Evolutionary conservation across 2,797 vertebrate species (phyloP).

Genomic region (Coluber constrictor): DNA sequence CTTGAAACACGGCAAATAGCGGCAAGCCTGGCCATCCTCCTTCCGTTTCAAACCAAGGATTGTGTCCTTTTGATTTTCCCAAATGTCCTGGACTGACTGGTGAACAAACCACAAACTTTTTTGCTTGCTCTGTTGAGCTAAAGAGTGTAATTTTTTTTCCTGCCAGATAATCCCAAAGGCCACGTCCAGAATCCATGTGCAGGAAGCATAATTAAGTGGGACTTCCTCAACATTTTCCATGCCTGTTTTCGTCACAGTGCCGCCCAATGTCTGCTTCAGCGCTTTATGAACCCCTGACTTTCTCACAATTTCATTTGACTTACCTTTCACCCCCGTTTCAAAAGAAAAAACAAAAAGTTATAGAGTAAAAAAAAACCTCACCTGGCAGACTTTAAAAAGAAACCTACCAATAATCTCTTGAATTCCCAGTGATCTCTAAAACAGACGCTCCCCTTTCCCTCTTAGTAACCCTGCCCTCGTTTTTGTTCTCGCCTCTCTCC

Average conservation of each 20-base stretch:
- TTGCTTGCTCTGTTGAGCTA: neutral
- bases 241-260: neutral
- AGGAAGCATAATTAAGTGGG: neutral
- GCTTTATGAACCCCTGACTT: neutral
- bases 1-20: neutral
- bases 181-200: neutral
- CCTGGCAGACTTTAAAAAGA: neutral
- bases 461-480: neutral
- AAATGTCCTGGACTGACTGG: neutral
- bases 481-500: conserved; percentile 26
- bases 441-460: neutral
- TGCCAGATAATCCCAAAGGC: neutral
- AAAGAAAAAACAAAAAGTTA: neutral
- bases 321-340: neutral
- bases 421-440: no score
- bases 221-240: neutral
- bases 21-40: neutral
- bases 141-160: neutral
- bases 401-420: neutral
- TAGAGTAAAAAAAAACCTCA: neutral
- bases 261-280: no score
- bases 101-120: neutral
- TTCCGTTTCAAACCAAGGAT: no score
- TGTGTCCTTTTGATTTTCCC: neutral
- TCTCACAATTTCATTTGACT: neutral